Base-by-base conservation (phyloP, 1,140 invertebrate genomes). In the Matsumurasca onukii region DNA sequence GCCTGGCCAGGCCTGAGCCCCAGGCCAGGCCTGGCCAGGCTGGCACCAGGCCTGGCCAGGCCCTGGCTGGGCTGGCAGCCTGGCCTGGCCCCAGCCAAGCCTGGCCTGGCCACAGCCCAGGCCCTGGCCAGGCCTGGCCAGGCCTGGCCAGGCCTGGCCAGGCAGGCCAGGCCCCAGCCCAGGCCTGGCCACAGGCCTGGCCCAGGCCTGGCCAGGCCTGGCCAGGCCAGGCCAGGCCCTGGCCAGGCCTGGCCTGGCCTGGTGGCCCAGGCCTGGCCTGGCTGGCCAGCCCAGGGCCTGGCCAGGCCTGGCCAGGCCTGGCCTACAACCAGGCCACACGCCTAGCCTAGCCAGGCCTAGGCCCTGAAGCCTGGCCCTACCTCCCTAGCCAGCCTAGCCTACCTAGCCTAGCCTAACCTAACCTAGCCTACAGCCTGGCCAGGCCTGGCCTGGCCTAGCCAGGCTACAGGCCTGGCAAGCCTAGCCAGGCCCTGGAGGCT, bases 1-100 rank as follows among this genome's bases (percentile, higher is more conserved):
- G 64, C 51, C 64, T 66, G 30, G 64, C 24, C 24, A 13, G 64
- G 64, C 13, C 48, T 34, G 24, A 45, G 20, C n/a, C n/a, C n/a
- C n/a, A n/a, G n/a, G n/a, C n/a, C n/a, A 45, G 39, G 39, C n/a
- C 39, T 45, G 39, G 39, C n/a, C n/a, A 45, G 39, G 39, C n/a
- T n/a, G 9, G 39, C 9, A 12, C n/a, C 9, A n/a, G 39, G 39
- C n/a, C 39, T 45, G 39, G 39, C n/a, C n/a, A 45, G 39, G 39
- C n/a, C 39, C n/a, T 9, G 39, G 9, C n/a, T 12, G 39, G 39
- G 9, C 39, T 45, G 39, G 39, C n/a, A n/a, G n/a, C n/a, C n/a
- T n/a, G n/a, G n/a, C n/a, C n/a, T n/a, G n/a, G n/a, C n/a, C n/a
- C n/a, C n/a, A n/a, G n/a, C n/a, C n/a, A n/a, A n/a, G n/a, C n/a